Percentiles rank a stretch among this genome's conserved stretches.
phyloP scores from a whole-genome alignment of 2,797 vertebrate species.

The Neosilurus hyrtlii region DNA sequence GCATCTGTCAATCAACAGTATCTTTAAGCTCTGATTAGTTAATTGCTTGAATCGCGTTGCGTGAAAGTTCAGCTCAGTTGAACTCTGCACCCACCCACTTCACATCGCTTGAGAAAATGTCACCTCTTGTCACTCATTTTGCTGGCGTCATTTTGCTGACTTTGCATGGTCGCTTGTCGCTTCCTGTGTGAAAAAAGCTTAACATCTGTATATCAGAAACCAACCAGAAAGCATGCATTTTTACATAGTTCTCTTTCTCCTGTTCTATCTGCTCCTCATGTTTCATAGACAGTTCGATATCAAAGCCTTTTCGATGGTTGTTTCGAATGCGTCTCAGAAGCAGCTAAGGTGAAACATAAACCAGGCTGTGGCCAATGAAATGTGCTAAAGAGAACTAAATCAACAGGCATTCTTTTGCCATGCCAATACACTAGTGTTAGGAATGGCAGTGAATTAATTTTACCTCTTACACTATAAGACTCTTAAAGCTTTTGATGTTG shows the following conservation, averaged over 20 bases:
- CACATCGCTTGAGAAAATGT: no score
- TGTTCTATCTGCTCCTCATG: background rate
- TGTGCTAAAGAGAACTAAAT: conserved; percentile 17
- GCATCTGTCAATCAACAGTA: no score
- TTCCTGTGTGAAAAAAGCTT: no score
- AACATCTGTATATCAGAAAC: background rate
- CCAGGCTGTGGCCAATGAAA: conserved; percentile 37
- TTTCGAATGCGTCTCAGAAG: background rate
- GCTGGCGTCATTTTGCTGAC: no score
- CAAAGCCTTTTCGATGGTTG: background rate
- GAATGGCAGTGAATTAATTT: conserved; percentile 13
- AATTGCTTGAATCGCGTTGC: no score
- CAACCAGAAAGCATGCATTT: background rate
- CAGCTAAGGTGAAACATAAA: conserved; percentile 5
- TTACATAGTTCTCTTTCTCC: background rate
- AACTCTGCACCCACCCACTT: no score
- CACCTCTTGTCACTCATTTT: no score
- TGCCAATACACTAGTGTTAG: conserved; percentile 1
- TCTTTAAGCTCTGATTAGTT: no score
- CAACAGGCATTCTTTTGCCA: conserved; percentile 20
- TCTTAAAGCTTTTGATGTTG: background rate
- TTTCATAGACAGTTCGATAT: background rate
- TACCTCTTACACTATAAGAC: background rate
- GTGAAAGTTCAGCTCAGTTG: no score
- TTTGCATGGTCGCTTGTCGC: no score